Conservation (phyloP, 2,113 vertebrate genomes). For the Stegastes partitus region DNA sequence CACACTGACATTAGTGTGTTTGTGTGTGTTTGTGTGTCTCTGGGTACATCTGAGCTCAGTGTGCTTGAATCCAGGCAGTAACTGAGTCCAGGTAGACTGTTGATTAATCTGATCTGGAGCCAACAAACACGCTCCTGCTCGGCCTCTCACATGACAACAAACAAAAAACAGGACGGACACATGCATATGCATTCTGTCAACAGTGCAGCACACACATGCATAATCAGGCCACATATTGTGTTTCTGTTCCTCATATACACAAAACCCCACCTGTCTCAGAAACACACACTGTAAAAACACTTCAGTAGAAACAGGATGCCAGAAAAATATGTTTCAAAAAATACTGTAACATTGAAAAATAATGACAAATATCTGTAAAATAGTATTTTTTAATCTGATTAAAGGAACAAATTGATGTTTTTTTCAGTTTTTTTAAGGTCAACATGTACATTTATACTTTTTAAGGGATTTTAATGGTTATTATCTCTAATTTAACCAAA, state of each 20-base stretch:
- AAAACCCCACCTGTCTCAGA: background rate
- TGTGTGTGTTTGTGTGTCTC: conserved; percentile 1
- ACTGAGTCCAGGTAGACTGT: conserved; percentile 26
- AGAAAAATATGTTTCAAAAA: too few species aligned
- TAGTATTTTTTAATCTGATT: too few species aligned
- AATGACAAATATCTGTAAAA: too few species aligned
- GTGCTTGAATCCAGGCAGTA: conserved; percentile 19
- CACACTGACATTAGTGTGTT: background rate
- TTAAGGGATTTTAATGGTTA: too few species aligned
- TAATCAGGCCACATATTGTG: conserved; percentile 17
- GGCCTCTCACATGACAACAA: conserved; percentile 41
- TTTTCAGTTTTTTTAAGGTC: too few species aligned
- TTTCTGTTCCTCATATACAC: conserved; percentile 5
- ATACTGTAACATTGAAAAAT: too few species aligned
- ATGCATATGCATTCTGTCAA: conserved; percentile 47
- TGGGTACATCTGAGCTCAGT: conserved; percentile 8
- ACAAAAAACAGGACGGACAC: conserved; percentile 25
- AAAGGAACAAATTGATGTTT: too few species aligned
- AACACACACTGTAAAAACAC: background rate
- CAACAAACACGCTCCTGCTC: background rate
- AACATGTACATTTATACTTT: too few species aligned
- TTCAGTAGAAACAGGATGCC: too few species aligned
- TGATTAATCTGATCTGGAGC: conserved; percentile 42
- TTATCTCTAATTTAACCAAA: too few species aligned
- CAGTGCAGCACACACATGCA: conserved; percentile 17